phyloP scores from a whole-genome alignment of 1,140 invertebrate species.

The Eumaeus atala region DNA sequence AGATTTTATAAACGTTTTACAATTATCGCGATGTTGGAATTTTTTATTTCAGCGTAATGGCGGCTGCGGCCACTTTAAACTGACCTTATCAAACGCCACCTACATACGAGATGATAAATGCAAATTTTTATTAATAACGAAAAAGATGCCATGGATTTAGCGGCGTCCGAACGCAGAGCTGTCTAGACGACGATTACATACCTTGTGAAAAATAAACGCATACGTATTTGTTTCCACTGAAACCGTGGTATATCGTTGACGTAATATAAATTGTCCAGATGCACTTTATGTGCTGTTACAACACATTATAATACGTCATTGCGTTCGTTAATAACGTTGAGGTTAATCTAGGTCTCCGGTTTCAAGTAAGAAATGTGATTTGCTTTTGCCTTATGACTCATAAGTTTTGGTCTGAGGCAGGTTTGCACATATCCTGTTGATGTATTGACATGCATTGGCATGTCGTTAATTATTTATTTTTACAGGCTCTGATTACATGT shows the following conservation, averaged over 20 bases:
- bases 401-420: no score
- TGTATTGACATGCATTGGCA: no score
- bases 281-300: no score
- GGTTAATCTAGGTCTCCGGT: no score
- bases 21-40: background rate
- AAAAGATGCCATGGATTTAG: background rate
- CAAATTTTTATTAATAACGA: slow-evolving; percentile 9
- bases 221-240: slow-evolving; percentile 8
- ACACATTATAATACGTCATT: no score
- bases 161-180: background rate
- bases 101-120: slow-evolving; percentile 2
- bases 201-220: slow-evolving; percentile 10
- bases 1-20: background rate
- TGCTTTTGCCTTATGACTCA: no score
- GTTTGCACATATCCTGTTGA: no score
- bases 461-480: no score
- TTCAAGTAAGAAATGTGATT: no score
- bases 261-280: background rate
- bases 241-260: background rate
- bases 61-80: background rate
- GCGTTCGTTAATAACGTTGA: no score
- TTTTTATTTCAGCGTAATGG: background rate
- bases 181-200: background rate
- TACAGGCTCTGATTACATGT: no score
- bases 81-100: slow-evolving; percentile 9